These are phyloP conservation scores for Tetropium fuscum DNA, from an alignment of 2,888 invertebrate genomes.

Conservation along the genomic window DNA sequence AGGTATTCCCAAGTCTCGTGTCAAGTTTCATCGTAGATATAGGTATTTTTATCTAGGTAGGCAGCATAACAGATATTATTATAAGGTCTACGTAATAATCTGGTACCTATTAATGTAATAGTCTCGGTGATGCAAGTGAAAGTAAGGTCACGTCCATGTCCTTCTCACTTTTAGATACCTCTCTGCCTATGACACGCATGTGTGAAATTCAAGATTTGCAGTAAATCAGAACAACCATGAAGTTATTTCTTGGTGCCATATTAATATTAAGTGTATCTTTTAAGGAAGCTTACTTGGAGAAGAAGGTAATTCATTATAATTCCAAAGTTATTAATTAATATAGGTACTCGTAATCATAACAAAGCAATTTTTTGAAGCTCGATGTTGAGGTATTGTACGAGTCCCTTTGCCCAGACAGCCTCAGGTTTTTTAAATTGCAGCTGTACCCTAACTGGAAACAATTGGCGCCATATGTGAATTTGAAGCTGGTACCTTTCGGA, in stretches of 20 bases:
- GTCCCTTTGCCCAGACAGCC: conserved; percentile 74
- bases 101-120: too few relatives aligned
- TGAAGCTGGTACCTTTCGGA: conserved; percentile 74
- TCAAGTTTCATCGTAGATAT: too few relatives aligned
- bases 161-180: too few relatives aligned
- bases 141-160: not conserved
- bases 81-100: too few relatives aligned
- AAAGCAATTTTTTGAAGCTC: conserved; percentile 61
- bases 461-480: conserved; percentile 67
- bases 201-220: too few relatives aligned
- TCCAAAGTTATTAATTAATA: not conserved
- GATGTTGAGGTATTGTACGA: conserved; percentile 72
- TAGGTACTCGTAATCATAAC: too few relatives aligned
- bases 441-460: conserved; percentile 68
- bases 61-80: too few relatives aligned
- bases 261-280: not conserved
- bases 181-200: too few relatives aligned
- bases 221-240: not conserved
- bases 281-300: not conserved
- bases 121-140: not conserved
- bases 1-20: too few relatives aligned
- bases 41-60: too few relatives aligned
- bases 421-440: conserved; percentile 69
- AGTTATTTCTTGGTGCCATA: not conserved
- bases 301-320: conserved; percentile 1